Base-by-base conservation (phyloP, 2,113 vertebrate species). In the Cygnus atratus region DNA sequence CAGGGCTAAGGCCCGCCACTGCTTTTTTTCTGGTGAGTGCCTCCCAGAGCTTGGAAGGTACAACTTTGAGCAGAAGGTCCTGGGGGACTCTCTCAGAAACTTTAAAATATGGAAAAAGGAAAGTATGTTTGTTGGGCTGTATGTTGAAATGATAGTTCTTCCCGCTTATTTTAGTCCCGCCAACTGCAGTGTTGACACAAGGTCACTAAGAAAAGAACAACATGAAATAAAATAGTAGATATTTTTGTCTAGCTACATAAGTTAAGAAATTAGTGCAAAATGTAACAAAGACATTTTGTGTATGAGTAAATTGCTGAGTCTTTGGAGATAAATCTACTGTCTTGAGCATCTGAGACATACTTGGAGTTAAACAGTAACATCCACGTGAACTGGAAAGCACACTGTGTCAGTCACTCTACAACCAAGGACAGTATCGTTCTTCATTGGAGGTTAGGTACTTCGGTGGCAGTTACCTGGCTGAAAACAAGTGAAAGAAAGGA, bases 61-160 rank as follows among this genome's bases (percentile, higher is more conserved):
- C 55, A 86, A 28, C 59, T 96, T 79, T 66, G 58, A 68, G 72
- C 41, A 90, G 41, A 78, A 93, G 55, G 88, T 78, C 63, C 77
- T 63, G 59, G 14, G 43, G 4, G 73, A 37, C 85, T 90, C 92
- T 78, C 18, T 10, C 29, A 80, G 67, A 94, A 96, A 86, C 58
- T 25, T 84, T 52, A 83, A 97, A 95, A 84, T 84, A 65, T 52
- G 66, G 62, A 35, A 89, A 57, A n/a, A 4, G 33, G 28, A 20
- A 88, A 95, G 91, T 67, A 21, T 3, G 17, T 19, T 10, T 87
- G 46, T 21, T 48, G 20, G 28, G 5, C n/a, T 13, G 0, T 29
- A 18, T 80, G 37, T 17, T 87, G 43, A 26, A 54, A 58, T 80
- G 85, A 54, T 26, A 55, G 4, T 63, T 90, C 35, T 86, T 43